Conservation (phyloP, 1,140 invertebrate genomes). For the Eulimnadia texana region DNA sequence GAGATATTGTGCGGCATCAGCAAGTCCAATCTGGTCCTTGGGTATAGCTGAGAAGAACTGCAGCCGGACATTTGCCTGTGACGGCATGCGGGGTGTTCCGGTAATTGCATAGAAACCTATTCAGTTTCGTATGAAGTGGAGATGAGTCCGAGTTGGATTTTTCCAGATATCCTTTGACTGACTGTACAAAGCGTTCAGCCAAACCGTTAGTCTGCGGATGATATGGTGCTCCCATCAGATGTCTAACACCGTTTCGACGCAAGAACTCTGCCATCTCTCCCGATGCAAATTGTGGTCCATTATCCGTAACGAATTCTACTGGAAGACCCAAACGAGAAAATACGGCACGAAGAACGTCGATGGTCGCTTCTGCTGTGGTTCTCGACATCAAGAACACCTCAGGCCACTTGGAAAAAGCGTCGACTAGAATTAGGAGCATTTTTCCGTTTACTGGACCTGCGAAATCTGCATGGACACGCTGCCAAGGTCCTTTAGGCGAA, state of each 20-base stretch:
- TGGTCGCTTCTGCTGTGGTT: slow-evolving; percentile 19
- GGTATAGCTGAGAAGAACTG: neutral
- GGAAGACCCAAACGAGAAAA: slow-evolving; percentile 30
- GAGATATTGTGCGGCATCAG: too few species aligned
- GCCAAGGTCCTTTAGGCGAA: too few species aligned
- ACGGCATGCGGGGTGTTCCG: neutral
- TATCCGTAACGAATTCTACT: slow-evolving; percentile 29
- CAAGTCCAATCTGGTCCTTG: neutral
- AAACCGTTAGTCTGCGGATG: too few species aligned
- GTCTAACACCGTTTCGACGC: too few species aligned
- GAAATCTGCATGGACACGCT: too few species aligned
- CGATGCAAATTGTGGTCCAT: too few species aligned
- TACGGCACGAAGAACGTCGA: slow-evolving; percentile 24
- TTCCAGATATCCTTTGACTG: too few species aligned
- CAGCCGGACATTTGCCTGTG: neutral
- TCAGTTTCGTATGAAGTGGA: too few species aligned
- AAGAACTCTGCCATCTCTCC: too few species aligned
- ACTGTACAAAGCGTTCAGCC: too few species aligned
- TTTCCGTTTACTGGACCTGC: slow-evolving; percentile 28
- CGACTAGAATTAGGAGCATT: slow-evolving; percentile 30
- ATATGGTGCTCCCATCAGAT: too few species aligned
- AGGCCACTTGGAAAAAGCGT: slow-evolving; percentile 30
- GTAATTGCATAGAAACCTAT: slow-evolving; percentile 29
- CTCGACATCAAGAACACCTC: slow-evolving; percentile 23
- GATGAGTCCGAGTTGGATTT: too few species aligned